Evolutionary conservation across 2,797 vertebrate genomes (phyloP).

Genomic region (Nothura maculosa): DNA sequence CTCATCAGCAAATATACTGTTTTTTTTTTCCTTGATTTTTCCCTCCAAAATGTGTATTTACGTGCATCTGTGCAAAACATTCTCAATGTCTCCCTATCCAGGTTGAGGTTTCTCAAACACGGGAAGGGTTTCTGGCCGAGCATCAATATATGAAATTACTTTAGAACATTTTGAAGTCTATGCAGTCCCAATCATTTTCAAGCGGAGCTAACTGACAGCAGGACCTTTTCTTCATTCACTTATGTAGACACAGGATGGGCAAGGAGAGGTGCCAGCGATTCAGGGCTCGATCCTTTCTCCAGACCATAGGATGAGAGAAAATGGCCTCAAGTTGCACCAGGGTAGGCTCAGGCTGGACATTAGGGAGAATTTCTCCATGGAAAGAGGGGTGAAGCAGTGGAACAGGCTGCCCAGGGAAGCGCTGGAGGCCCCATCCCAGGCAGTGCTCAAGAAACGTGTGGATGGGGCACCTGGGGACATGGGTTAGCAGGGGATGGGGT

Average conservation of each 20-base stretch:
- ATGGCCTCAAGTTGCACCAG: no score
- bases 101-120: neutral
- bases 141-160: neutral
- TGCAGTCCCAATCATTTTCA: neutral
- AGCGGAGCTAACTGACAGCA: neutral
- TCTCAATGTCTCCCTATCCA: neutral
- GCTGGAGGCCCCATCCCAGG: no score
- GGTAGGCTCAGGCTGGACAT: no score
- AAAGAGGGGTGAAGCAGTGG: no score
- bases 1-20: neutral
- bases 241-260: neutral
- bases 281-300: no score
- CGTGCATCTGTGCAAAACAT: neutral
- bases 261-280: no score
- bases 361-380: no score
- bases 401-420: no score
- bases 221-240: neutral
- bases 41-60: neutral
- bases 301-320: no score
- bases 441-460: no score
- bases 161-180: neutral
- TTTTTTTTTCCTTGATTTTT: neutral
- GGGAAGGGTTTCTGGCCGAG: neutral
- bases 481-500: no score
- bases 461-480: no score